A percentile compares a stretch with the other conserved stretches of the same genome.
These are phyloP conservation scores for Acanthosoma haemorrhoidale DNA, from an alignment of 2,888 invertebrate species.

Conservation along the genomic window DNA sequence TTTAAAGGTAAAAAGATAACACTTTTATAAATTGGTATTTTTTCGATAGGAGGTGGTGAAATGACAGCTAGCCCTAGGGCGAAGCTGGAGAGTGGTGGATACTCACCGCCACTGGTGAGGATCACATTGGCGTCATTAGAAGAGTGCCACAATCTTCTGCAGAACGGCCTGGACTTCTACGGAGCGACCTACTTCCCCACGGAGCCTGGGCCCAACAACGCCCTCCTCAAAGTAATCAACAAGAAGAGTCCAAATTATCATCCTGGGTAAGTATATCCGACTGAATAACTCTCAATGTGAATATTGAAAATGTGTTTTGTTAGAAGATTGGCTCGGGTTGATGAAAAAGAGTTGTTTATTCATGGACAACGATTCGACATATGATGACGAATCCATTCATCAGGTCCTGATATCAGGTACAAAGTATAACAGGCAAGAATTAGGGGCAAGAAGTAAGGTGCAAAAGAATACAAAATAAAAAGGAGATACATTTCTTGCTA, in stretches of 20 bases:
- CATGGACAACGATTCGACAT: neutral
- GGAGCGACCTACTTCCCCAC: slow-evolving; percentile 84
- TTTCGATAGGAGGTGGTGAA: too few relatives aligned
- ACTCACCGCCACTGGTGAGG: slow-evolving; percentile 56
- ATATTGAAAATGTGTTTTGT: neutral
- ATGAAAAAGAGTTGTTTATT: neutral
- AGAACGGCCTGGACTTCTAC: slow-evolving; percentile 80
- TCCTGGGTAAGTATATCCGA: neutral
- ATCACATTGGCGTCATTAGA: slow-evolving; percentile 70
- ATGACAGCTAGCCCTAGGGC: neutral
- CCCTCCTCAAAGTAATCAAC: slow-evolving; percentile 35
- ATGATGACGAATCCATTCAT: neutral
- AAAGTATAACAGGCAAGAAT: neutral
- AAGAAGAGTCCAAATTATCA: slow-evolving; percentile 18
- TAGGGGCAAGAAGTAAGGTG: neutral
- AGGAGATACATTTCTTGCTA: neutral
- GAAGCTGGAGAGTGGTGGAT: slow-evolving; percentile 21
- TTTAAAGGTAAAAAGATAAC: too few relatives aligned
- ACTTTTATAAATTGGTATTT: too few relatives aligned
- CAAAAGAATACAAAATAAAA: neutral
- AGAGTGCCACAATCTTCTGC: slow-evolving; percentile 69
- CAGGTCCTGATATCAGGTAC: neutral
- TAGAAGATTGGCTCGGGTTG: too few relatives aligned
- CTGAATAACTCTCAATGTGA: neutral
- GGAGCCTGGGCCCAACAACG: slow-evolving; percentile 47